These are phyloP conservation scores for Serilophus lunatus DNA, from an alignment of 2,113 vertebrate species.

Conservation along the genomic window DNA sequence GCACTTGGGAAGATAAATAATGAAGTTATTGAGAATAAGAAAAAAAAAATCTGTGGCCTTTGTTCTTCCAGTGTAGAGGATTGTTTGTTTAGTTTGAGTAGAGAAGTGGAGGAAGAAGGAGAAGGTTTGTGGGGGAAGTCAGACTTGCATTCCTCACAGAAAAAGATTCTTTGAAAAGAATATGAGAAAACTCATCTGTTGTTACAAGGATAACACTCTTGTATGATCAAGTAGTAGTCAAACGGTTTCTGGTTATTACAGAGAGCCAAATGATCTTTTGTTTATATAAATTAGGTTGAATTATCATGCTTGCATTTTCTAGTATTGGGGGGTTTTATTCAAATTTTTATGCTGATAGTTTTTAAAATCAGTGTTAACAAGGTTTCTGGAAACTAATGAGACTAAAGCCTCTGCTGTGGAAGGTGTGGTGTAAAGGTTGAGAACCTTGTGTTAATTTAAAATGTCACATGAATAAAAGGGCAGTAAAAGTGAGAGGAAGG, in stretches of 20 bases:
- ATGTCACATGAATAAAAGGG: not conserved
- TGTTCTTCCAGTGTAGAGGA: not conserved
- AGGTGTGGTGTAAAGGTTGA: not conserved
- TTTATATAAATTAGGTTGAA: not conserved
- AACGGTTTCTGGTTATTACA: not conserved
- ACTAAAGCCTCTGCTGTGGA: not conserved
- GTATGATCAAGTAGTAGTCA: not conserved
- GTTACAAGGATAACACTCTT: not conserved
- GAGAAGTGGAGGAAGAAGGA: not conserved
- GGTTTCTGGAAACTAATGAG: not conserved
- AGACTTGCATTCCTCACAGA: not conserved
- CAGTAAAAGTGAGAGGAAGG: conserved; percentile 5
- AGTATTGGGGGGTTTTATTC: not conserved
- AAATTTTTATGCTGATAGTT: not conserved
- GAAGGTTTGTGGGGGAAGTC: not conserved
- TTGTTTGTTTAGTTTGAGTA: not conserved
- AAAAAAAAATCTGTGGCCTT: not conserved
- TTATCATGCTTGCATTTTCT: not conserved
- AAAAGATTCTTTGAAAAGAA: not conserved
- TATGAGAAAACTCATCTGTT: not conserved
- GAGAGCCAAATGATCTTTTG: not conserved
- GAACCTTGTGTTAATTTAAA: not conserved
- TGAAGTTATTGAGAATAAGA: not conserved
- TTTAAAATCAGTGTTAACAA: not conserved
- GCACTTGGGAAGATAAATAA: not conserved